These are phyloP conservation scores for Rhinichthys klamathensis DNA, from an alignment of 2,113 vertebrate species.

Conservation along the genomic window DNA sequence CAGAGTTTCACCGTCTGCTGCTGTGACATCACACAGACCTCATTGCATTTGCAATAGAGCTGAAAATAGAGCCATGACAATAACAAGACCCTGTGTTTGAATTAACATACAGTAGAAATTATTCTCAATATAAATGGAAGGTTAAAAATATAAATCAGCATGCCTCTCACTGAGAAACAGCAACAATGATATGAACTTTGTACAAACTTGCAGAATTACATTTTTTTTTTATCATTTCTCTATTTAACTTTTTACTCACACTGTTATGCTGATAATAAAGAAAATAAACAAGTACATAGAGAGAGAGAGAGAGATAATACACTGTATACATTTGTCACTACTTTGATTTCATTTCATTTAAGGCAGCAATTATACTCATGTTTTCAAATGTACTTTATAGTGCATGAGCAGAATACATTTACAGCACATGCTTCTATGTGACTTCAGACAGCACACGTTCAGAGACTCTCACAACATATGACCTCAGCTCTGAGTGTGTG, in stretches of 20 bases:
- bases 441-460: neutral
- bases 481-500: neutral
- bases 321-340: too few species aligned
- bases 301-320: too few species aligned
- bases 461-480: neutral
- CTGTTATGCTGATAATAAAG: too few species aligned
- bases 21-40: constrained; percentile 10
- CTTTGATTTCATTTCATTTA: too few species aligned
- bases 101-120: neutral
- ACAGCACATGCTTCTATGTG: neutral
- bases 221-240: too few species aligned
- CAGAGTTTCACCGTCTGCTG: neutral
- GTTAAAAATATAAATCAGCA: constrained; percentile 11
- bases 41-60: constrained; percentile 12
- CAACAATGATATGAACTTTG: neutral
- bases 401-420: neutral
- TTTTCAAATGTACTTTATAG: neutral
- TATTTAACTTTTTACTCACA: too few species aligned
- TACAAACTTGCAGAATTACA: too few species aligned
- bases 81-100: neutral
- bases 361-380: too few species aligned
- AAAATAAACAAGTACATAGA: too few species aligned
- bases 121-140: neutral
- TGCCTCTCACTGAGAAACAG: neutral
- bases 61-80: neutral